Base-by-base conservation (phyloP, 92 coral and sea anemone species). In the Nematostella vectensis region DNA sequence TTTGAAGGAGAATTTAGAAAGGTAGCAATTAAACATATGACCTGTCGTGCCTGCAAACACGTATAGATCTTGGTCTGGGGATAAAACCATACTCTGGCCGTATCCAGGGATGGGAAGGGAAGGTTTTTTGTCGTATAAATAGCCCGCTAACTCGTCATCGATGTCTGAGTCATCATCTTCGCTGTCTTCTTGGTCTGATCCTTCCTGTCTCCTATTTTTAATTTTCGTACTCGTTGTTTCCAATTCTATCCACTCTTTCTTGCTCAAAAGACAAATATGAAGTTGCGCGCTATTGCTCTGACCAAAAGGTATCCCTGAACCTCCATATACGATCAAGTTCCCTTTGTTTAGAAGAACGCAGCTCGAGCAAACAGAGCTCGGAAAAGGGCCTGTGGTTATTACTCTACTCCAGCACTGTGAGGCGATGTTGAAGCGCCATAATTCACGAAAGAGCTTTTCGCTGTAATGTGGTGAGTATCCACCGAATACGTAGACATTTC, bases 241-340 rank as follows among this genome's bases (percentile, higher is more conserved):
- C 2, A 85, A 48, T 31, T 55, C 63, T 42, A 43, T 37, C 99
- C 99, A 93, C 45, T 51, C 59, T 11, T 56, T 69, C 54, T 64
- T 63, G 22, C 52, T 71, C 61, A 87, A 42, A 26, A 59, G 57
- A 57, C 83, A 87, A 6, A 87, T 51, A 59, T 69, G 87, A 28
- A 83, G 77, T 57, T 80, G 77, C 42, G 87, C 69, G 68, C 99
- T 87, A 68, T 87, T 93, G 31, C 82, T 57, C 47, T 52, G 38
- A 11, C 99, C 99, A 75, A 93, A 93, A 0, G 99, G 99, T 21
- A 81, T 62, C n/a, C 99, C 99, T 23, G 99, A 93, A 9, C 99
- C 99, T 37, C 99, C 99, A 62, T 78, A 93, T 22, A 79, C 89
- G 31, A 93, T 71, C 25, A 93, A 60, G 54, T 64, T 61, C 24